These are phyloP conservation scores for Onthophagus sagittarius DNA, from an alignment of 2,888 invertebrate species.

Conservation along the genomic window DNA sequence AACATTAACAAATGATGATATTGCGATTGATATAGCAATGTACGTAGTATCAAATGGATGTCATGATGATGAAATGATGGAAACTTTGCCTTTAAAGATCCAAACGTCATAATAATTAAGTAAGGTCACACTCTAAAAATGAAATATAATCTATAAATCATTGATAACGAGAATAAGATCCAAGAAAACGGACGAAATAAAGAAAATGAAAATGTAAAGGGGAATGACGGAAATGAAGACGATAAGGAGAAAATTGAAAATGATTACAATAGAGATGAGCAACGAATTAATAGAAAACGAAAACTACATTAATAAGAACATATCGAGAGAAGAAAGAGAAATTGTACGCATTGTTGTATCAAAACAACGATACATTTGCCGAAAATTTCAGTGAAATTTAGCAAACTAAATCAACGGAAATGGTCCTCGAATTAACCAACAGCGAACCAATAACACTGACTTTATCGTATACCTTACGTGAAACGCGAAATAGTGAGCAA, in stretches of 20 bases:
- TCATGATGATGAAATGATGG: too few relatives aligned
- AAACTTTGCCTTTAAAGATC: too few relatives aligned
- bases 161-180: too few relatives aligned
- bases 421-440: constrained; percentile 24
- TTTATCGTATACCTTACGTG: constrained; percentile 27
- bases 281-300: background rate
- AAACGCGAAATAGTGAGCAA: constrained; percentile 23
- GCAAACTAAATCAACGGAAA: constrained; percentile 20
- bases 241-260: background rate
- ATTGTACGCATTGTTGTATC: background rate
- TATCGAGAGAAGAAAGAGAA: background rate
- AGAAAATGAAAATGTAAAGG: background rate
- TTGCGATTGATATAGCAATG: too few relatives aligned
- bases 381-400: constrained; percentile 13
- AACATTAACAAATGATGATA: too few relatives aligned
- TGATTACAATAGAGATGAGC: background rate
- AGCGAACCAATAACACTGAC: constrained; percentile 22
- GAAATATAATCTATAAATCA: too few relatives aligned
- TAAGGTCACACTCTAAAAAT: too few relatives aligned
- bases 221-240: background rate
- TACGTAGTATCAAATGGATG: too few relatives aligned
- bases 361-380: constrained; percentile 7
- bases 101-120: too few relatives aligned
- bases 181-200: background rate
- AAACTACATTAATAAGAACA: background rate